A percentile compares a stretch with the other conserved stretches of the same genome.
Conservation (phyloP, 2,113 vertebrate genomes). For the Anarrhichthys ocellatus region DNA sequence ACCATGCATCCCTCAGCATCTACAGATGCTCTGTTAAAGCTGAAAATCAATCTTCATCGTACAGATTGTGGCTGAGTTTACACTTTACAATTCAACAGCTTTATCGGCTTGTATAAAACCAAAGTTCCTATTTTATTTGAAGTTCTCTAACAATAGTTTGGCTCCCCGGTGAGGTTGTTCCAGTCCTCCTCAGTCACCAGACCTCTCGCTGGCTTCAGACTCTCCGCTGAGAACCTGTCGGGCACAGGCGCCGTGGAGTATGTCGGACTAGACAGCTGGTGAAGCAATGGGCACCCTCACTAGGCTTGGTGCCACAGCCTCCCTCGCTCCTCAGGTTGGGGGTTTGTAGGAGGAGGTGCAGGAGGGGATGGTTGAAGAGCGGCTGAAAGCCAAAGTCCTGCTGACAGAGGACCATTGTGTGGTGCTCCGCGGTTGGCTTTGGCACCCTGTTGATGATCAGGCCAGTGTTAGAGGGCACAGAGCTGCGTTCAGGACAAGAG, state of each 20-base stretch:
- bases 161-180: conserved; percentile 14
- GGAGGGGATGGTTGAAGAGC: conserved; percentile 13
- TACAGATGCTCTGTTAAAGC: neutral
- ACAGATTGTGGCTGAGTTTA: neutral
- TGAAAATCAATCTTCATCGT: neutral
- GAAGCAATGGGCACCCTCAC: conserved; percentile 59
- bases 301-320: conserved; percentile 53
- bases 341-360: neutral
- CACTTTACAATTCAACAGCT: neutral
- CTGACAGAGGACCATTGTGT: conserved; percentile 65
- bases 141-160: conserved; percentile 30
- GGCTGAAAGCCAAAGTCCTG: conserved; percentile 51
- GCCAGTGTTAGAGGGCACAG: conserved; percentile 47
- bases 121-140: conserved; percentile 29
- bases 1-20: neutral
- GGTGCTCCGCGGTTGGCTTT: conserved; percentile 25
- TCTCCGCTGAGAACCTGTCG: conserved; percentile 46
- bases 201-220: conserved; percentile 48
- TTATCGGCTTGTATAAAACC: neutral
- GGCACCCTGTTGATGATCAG: conserved; percentile 42
- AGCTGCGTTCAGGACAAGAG: conserved; percentile 35
- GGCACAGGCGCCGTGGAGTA: conserved; percentile 47
- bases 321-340: conserved; percentile 58
- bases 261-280: conserved; percentile 72
- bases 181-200: conserved; percentile 24